Evolutionary conservation across 2,888 invertebrate species (phyloP), one percentile per base, ranked within the genome.

Genomic region (Aphodius granarius): DNA sequence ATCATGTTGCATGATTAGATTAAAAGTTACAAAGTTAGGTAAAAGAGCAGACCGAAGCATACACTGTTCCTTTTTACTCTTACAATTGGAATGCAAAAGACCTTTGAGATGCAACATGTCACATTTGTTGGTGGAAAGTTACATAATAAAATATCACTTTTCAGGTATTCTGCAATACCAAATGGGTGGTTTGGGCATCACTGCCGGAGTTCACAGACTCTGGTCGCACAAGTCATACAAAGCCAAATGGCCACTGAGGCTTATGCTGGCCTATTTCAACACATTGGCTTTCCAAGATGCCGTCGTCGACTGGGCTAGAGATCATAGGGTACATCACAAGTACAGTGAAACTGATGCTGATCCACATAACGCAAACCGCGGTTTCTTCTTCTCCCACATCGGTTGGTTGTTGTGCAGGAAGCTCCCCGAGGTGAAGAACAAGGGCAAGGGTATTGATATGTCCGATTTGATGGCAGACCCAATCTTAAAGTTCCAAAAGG

Each of bases 171-270:
- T 93, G 1, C 86, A 96, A 76, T 96, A 96, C 87, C 88, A 94
- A 75, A 43, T 73, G 4, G 80, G 82, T 3, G 81, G 79, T 22
- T 80, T 82, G 78, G 98, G 98, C 0, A 94, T 98, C 72, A 98
- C 98, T 1, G 97, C 95, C 0, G 98, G 98, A 3, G 97, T 96
- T 0, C 99, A 99, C 85, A 90, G 98, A 80, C 89, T 98, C 15
- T 99, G 97, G 97, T 93, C 97, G 0, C 99, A 99, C 87, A 91
- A 94, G 81, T 89, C 97, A 0, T 99, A 97, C 88, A 98, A 97
- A 87, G 98, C 98, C 0, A 94, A 91, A 81, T 90, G 94, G 89
- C 97, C 96, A 0, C 87, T 98, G 77, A 91, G 97, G 76, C 84
- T 96, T 2, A 87, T 97, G 77, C 89, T 99, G 15, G 93, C 94